Evolutionary conservation across 2,888 invertebrate species (phyloP).

Genomic region (Brassicogethes aeneus): DNA sequence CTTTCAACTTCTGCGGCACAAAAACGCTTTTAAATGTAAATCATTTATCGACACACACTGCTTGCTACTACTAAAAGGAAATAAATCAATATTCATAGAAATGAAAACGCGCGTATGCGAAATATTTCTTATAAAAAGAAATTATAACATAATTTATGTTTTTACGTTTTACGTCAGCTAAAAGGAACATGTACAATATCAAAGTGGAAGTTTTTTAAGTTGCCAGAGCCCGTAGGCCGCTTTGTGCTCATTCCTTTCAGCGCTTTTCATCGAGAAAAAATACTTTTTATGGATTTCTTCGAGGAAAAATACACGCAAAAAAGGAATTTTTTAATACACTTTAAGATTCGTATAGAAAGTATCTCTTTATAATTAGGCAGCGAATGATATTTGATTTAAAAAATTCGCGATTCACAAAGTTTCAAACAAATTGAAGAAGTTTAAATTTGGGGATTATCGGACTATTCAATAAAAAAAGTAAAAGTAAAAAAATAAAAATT

Average conservation of each 20-base stretch:
- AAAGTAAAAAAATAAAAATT: too few species aligned
- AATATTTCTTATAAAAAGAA: not conserved
- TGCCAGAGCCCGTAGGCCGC: not conserved
- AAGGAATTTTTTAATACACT: not conserved
- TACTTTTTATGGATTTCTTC: not conserved
- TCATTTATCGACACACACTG: too few species aligned
- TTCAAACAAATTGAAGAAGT: not conserved
- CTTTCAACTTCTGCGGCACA: too few species aligned
- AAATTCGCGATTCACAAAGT: not conserved
- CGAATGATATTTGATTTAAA: not conserved
- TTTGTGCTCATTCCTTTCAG: not conserved
- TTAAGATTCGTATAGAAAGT: not conserved
- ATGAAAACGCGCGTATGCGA: not conserved
- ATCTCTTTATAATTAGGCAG: not conserved
- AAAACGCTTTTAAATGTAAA: too few species aligned
- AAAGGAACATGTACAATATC: not conserved
- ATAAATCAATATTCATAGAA: too few species aligned
- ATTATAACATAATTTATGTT: not conserved
- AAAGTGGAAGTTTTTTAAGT: not conserved
- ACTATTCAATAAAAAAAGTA: too few species aligned
- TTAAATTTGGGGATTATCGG: too few species aligned
- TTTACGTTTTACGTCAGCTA: not conserved
- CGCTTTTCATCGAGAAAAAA: not conserved
- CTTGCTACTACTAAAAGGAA: too few species aligned
- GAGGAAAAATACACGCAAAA: not conserved